Evolutionary conservation across 2,888 invertebrate species (phyloP), one percentile per base, ranked within the genome.

Genomic region (Stratiomys singularior): DNA sequence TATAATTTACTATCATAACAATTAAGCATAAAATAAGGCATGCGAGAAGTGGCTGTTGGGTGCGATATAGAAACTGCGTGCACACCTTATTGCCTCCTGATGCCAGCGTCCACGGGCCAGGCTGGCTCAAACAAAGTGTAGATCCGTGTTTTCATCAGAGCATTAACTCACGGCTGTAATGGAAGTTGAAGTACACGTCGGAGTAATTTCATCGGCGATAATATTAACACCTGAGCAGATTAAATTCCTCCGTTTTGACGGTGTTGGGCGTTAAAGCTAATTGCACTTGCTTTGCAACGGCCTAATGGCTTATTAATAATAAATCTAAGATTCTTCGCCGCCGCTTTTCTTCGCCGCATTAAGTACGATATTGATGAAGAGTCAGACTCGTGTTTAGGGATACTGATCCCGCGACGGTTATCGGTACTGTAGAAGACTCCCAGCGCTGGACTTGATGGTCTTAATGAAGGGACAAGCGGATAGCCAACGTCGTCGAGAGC

Each of bases 161-260:
- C 69, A 69, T 69, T 69, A 69, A 69, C 30, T 69, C 47, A 23
- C 9, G 44, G 25, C 21, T 30, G 69, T 69, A 69, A 69, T 69
- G 69, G 69, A 69, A 69, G 69, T 69, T 69, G 46, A 30, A 69
- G 69, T 69, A 69, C 74, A 74, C 23, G 74, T 37, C 52, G 74
- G 37, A 74, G 74, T 60, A 60, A 74, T 74, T 74, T 58, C 74
- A 74, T 37, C 60, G 76, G 3, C 47, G 69, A 69, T 77, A 77
- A 69, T 37, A 69, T 77, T 77, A 77, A 77, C 77, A 77, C 77
- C 77, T 77, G 77, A 77, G 58, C 30, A 77, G 77, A 77, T 77
- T 60, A 77, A 77, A 77, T 77, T 77, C 77, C 63, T 69, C 11
- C 74, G 69, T 58, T 60, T 58, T 37, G 67, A 47, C 23, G 44